phyloP scores from a whole-genome alignment of 2,113 vertebrate genomes.

The Ceratotherium simum region DNA sequence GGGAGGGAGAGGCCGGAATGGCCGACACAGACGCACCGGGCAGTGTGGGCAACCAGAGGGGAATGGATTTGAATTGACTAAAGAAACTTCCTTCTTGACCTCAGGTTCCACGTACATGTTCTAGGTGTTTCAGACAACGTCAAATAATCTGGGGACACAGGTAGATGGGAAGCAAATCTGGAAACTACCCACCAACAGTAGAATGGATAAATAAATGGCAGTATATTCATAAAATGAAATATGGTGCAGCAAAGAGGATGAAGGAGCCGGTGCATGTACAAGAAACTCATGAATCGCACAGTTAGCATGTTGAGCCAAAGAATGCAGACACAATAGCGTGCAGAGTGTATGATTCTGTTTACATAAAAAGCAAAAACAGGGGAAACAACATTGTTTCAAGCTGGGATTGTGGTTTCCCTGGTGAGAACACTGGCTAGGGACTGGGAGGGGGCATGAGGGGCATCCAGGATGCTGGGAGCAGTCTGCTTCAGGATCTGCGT shows the following conservation, averaged over 20 bases:
- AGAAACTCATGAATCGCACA: background rate
- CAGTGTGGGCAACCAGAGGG: background rate
- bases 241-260: background rate
- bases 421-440: background rate
- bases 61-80: background rate
- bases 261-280: background rate
- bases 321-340: background rate
- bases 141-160: background rate
- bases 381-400: background rate
- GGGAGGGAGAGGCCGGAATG: background rate
- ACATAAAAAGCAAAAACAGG: background rate
- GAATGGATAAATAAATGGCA: background rate
- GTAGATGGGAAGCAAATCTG: background rate
- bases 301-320: background rate
- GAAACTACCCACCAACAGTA: background rate
- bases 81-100: background rate
- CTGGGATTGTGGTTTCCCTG: background rate
- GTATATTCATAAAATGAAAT: background rate
- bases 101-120: background rate
- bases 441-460: no score
- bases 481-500: background rate
- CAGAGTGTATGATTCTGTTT: background rate
- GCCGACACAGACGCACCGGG: background rate
- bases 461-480: background rate
- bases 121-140: background rate